A percentile compares a stretch with the other conserved stretches of the same genome.
Evolutionary conservation across 2,888 invertebrate genomes (phyloP).

Genomic region (Drosophila dives): DNA sequence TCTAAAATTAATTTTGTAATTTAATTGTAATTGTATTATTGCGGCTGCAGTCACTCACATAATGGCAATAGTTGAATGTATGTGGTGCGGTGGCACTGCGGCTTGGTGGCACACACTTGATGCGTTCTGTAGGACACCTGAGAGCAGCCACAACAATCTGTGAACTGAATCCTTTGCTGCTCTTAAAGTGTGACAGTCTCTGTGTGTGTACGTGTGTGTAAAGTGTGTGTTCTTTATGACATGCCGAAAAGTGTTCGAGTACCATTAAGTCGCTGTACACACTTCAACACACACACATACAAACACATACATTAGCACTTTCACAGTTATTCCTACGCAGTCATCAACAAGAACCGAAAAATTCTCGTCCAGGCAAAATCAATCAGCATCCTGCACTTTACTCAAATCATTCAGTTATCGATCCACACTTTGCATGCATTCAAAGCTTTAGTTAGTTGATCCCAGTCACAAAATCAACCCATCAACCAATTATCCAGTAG

Average conservation of each 20-base stretch:
- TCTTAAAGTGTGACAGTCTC: constrained; percentile 40
- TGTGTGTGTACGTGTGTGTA: constrained; percentile 26
- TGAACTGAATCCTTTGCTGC: constrained; percentile 51
- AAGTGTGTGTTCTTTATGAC: constrained; percentile 67
- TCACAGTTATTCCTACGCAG: background rate
- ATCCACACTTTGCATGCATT: constrained; percentile 61
- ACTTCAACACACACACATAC: constrained; percentile 54
- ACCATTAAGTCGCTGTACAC: constrained; percentile 73
- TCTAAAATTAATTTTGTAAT: constrained; percentile 68
- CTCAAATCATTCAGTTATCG: constrained; percentile 42
- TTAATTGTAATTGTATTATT: constrained; percentile 50
- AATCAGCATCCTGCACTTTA: constrained; percentile 64
- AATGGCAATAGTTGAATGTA: constrained; percentile 34
- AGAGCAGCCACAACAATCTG: constrained; percentile 64
- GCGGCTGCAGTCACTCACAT: constrained; percentile 38
- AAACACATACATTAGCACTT: constrained; percentile 16
- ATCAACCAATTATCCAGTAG: constrained; percentile 7
- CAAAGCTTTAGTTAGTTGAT: constrained; percentile 60
- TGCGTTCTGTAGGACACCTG: constrained; percentile 56
- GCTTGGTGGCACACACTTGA: constrained; percentile 20
- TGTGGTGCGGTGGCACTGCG: constrained; percentile 29
- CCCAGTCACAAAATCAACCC: background rate
- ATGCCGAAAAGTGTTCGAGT: constrained; percentile 77
- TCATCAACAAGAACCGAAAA: constrained; percentile 17
- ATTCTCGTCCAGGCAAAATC: constrained; percentile 51